Percentiles rank a stretch among this genome's conserved stretches.
Conservation (phyloP, 1,140 invertebrate genomes). For the Leptonema lineaticorne region DNA sequence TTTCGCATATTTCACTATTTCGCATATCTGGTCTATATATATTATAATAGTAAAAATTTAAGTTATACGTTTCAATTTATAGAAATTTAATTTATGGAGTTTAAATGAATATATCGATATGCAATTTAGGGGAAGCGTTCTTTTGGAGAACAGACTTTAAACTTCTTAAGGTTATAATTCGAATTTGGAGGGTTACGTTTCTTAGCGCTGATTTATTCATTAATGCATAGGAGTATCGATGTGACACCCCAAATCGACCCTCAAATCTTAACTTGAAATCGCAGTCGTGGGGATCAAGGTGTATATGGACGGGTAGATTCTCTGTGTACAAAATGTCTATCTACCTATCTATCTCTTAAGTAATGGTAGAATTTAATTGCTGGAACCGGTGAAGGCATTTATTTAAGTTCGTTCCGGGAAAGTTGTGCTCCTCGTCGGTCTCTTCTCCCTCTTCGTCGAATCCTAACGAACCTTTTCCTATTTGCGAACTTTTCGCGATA, state of each 20-base stretch:
- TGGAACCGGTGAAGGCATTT: slow-evolving; percentile 39
- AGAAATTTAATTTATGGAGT: too few relatives aligned
- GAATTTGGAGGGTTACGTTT: neutral
- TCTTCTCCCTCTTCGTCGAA: slow-evolving; percentile 28
- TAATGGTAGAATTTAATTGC: slow-evolving; percentile 42
- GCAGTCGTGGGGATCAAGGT: slow-evolving; percentile 34
- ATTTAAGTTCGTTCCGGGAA: slow-evolving; percentile 38
- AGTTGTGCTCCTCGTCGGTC: slow-evolving; percentile 1
- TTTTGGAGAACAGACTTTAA: neutral
- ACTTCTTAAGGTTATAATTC: slow-evolving; percentile 13
- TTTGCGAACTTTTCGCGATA: slow-evolving; percentile 40
- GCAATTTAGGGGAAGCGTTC: neutral
- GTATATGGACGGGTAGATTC: slow-evolving; percentile 13
- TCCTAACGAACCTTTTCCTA: slow-evolving; percentile 40
- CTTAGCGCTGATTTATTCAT: slow-evolving; percentile 39
- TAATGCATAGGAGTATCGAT: slow-evolving; percentile 36
- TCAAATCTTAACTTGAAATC: slow-evolving; percentile 32
- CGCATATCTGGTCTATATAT: too few relatives aligned
- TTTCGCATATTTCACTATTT: too few relatives aligned
- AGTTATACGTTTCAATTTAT: too few relatives aligned
- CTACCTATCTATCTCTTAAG: slow-evolving; percentile 12
- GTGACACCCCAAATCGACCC: slow-evolving; percentile 17
- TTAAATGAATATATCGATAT: slow-evolving; percentile 4
- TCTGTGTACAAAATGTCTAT: slow-evolving; percentile 8
- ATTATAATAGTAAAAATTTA: too few relatives aligned